Conservation (phyloP, 1,140 invertebrate species). For the Drosophila ironensis region DNA sequence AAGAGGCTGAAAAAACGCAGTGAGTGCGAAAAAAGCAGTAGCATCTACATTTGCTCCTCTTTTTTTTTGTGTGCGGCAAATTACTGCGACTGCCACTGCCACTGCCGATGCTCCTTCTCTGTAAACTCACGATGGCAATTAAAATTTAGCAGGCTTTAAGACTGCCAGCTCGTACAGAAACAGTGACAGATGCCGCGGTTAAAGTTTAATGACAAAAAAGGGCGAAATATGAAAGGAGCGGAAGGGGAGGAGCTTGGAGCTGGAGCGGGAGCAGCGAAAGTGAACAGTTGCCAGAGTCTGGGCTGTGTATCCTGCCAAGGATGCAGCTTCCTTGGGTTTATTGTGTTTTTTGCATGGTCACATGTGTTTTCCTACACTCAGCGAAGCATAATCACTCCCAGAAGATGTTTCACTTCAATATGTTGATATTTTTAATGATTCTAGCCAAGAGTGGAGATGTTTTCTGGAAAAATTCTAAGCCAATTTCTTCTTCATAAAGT, state of each 20-base stretch:
- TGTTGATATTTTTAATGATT: not conserved
- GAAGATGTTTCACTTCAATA: no score
- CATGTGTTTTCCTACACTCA: slow-evolving; percentile 5
- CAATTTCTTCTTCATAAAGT: no score
- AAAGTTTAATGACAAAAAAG: slow-evolving; percentile 70
- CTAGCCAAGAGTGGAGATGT: no score
- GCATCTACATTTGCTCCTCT: slow-evolving; percentile 43
- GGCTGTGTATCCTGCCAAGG: slow-evolving; percentile 44
- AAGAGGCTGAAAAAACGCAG: slow-evolving; percentile 5
- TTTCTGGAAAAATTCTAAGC: no score
- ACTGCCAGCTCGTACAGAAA: slow-evolving; percentile 12
- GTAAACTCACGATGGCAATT: slow-evolving; percentile 65
- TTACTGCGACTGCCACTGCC: slow-evolving; percentile 18
- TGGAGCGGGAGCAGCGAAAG: slow-evolving; percentile 54
- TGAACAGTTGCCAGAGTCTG: slow-evolving; percentile 68
- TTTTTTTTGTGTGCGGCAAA: slow-evolving; percentile 30
- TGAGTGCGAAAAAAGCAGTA: slow-evolving; percentile 28
- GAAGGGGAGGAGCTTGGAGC: not conserved
- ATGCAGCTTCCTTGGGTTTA: slow-evolving; percentile 54
- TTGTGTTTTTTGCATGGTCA: not conserved
- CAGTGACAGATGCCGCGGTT: slow-evolving; percentile 70
- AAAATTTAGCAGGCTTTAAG: slow-evolving; percentile 77
- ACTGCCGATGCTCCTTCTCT: no score
- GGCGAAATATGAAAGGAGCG: slow-evolving; percentile 19
- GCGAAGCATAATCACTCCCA: not conserved